Base-by-base conservation (phyloP, 1,140 invertebrate species). In the Pseudoatta argentina region DNA sequence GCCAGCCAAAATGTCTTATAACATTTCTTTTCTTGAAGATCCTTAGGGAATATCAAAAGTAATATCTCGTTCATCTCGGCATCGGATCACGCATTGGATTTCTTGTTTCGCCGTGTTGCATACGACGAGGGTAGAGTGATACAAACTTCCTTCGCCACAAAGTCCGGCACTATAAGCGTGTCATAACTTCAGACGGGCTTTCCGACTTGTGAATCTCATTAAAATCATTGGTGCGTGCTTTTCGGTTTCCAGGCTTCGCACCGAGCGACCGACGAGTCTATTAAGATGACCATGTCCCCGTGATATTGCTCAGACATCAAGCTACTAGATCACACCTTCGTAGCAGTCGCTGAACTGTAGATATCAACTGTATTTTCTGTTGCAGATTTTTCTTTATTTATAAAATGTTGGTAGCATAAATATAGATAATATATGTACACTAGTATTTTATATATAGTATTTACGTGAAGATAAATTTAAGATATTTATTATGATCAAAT, bases 211-310 rank as follows among this genome's bases (percentile, higher is more conserved):
- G 93, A 94, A 94, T 95, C 94, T 95, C 94, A 95, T 95, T 94
- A 95, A 95, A 95, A 89, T 91, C 93, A 94, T 92, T 93, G 94
- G 92, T 93, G 94, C 94, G 94, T 95, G 91, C 72, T 88, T 91
- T 93, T 91, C 91, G 89, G 91, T 92, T 93, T 92, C 88, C 90
- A 61, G 72, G 88, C 75, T 92, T 91, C 91, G 89, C 91, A 66
- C 82, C 83, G 88, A 76, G 69, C 88, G 87, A 91, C 88, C 88
- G 88, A 92, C 89, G 92, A 93, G 92, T 93, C 93, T 86, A 94
- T 95, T 94, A 94, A 94, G 94, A 95, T 95, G 94, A 95, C 94
- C 94, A 95, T 85, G 91, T 94, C 91, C 91, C 94, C 94, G 94
- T 95, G 94, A 95, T 94, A 95, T 95, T 95, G 88, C 94, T 94